Evolutionary conservation across 2,888 invertebrate species (phyloP), one percentile per base, ranked within the genome.

Genomic region (Drosophila parthenogenetica): DNA sequence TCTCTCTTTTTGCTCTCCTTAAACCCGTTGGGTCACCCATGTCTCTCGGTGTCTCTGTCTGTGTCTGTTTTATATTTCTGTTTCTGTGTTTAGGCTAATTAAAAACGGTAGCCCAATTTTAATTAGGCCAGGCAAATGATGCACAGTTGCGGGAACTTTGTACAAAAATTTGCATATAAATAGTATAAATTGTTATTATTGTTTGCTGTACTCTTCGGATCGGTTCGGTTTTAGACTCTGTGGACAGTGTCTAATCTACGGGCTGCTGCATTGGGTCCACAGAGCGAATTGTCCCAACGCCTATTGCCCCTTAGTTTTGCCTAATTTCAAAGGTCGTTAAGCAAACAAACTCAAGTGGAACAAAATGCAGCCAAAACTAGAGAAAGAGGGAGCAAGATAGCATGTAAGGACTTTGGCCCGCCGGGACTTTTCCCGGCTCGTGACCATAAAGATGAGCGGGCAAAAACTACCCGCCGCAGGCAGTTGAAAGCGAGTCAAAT

Each of bases 241-340:
- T 54, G 69, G 69, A 73, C 73, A 66, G 60, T 61, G 62, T 65
- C 66, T 78, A 74, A 79, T 77, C 62, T 79, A 71, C 63, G 71
- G 71, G 66, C 73, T 71, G 73, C 67, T 72, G 79, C 60, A 63
- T 42, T 66, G 69, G 69, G 69, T 61, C 66, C 69, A 46, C 35
- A 37, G 45, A 63, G 29, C 58, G 46, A 49, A 29, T 62, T 57
- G 58, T 65, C 65, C 65, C 65, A 72, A 73, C 65, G 82, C 73
- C 87, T 87, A 77, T 77, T 79, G 83, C 68, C 87, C 87, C 87
- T 87, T 64, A 77, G 83, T 77, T 81, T 72, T 89, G 86, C 80
- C 85, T 90, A 90, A 90, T 90, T 90, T 90, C 90, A 90, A 88
- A 90, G 90, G 89, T 90, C 89, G 90, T 90, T 90, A 90, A 90